Evolutionary conservation across 1,140 invertebrate species (phyloP), one percentile per base, ranked within the genome.

Genomic region (Leptinotarsa lineolata): DNA sequence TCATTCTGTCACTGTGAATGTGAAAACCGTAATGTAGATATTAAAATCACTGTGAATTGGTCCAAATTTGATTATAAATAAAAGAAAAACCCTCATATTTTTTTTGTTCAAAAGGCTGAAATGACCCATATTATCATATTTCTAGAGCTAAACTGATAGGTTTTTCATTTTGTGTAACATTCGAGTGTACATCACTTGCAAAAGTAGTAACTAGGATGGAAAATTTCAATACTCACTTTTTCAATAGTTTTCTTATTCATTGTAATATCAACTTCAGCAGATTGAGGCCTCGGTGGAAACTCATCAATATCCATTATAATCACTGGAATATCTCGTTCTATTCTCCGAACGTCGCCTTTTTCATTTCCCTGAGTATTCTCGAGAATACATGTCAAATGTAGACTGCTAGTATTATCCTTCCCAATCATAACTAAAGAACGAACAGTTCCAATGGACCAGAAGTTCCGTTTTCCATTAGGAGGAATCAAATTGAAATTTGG

Each of bases 241-340:
- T 1, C 18, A 20, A 54, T 54, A 20, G 18, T 58, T 54, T 16
- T 54, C 22, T 54, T 54, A 21, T 67, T 16, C 30, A 73, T 39
- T 66, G 20, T n/a, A 18, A 78, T 73, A 60, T 68, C 59, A 21
- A 77, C 65, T n/a, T 54, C 58, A 13, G 59, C 8, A 13, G 70
- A 66, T 68, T 75, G 75, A 3, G 70, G 68, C 67, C 54, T 59
- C 1, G 77, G 77, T 5, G 73, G 68, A 73, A 75, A 74, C 64
- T 75, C 71, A 65, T 78, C 74, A n/a, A 73, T 73, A 59, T 77
- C 73, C 58, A 74, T 20, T 6, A 78, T n/a, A 16, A 58, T 54
- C 5, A 78, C 63, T 13, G 61, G 8, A n/a, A 78, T 44, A 3
- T 46, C 59, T 60, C 68, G 72, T 39, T 30, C 59, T 12, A 76